A percentile compares a stretch with the other conserved stretches of the same genome.
phyloP scores from a whole-genome alignment of 1,140 invertebrate genomes.

The Odontomachus brunneus region DNA sequence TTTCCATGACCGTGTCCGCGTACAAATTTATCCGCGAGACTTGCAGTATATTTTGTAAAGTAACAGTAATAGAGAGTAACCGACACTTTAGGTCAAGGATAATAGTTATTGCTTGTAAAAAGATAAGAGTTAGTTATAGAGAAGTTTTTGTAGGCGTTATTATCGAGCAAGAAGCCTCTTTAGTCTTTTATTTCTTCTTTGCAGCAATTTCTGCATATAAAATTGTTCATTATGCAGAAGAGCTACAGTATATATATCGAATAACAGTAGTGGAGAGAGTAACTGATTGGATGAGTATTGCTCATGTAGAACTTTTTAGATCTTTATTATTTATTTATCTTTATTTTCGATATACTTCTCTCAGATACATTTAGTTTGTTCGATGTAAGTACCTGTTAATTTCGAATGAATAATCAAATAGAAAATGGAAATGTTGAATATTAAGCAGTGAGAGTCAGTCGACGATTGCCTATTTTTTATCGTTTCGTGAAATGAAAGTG shows the following conservation, averaged over 20 bases:
- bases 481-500: constrained; percentile 1
- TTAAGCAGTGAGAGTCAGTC: neutral
- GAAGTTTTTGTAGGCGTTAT: neutral
- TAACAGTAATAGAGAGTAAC: neutral
- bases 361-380: too few species aligned
- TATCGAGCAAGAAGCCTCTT: too few species aligned
- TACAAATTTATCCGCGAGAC: neutral
- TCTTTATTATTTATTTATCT: too few species aligned
- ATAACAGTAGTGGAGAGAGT: too few species aligned
- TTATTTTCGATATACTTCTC: too few species aligned
- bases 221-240: too few species aligned
- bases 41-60: constrained; percentile 2
- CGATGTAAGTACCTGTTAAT: neutral
- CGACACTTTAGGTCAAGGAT: constrained; percentile 4
- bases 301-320: too few species aligned
- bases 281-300: too few species aligned
- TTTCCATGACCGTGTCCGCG: neutral
- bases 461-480: neutral
- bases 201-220: too few species aligned
- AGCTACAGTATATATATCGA: too few species aligned
- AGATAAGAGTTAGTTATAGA: neutral
- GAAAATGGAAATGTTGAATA: neutral
- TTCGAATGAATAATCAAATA: neutral
- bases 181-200: too few species aligned
- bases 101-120: constrained; percentile 8